Conservation (phyloP, 2,888 invertebrate species). For the Apamea sordens region DNA sequence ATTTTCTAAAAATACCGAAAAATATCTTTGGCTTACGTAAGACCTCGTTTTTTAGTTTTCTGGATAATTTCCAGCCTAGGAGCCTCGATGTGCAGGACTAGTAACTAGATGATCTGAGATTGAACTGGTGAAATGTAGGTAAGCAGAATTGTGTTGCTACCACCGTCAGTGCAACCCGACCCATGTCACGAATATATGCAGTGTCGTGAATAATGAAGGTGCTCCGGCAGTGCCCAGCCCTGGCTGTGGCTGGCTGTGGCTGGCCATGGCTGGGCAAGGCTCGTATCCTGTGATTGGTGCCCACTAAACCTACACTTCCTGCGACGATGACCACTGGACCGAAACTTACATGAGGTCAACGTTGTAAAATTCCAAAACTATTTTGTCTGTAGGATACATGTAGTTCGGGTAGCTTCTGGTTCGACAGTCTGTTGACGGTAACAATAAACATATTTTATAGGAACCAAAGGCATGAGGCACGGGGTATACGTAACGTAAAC, state of each 20-base stretch:
- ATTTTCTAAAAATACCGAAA: neutral
- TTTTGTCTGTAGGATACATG: neutral
- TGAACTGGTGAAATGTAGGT: neutral
- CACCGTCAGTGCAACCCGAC: slow-evolving; percentile 8
- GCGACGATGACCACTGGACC: neutral
- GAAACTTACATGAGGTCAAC: neutral
- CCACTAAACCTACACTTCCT: slow-evolving; percentile 3
- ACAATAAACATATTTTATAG: neutral
- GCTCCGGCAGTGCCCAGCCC: neutral
- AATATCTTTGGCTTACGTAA: no score
- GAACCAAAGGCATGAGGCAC: neutral
- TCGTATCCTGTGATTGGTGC: slow-evolving; percentile 9
- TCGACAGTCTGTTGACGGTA: neutral
- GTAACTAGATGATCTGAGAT: neutral
- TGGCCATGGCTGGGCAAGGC: neutral
- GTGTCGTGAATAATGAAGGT: slow-evolving; percentile 18
- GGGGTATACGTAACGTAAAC: neutral
- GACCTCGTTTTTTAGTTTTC: neutral
- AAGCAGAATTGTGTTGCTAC: neutral
- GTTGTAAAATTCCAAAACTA: neutral
- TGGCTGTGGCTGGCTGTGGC: neutral
- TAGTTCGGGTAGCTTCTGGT: neutral
- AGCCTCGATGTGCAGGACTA: neutral
- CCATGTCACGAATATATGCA: slow-evolving; percentile 8
- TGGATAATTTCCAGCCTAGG: neutral